Evolutionary conservation across 2,797 vertebrate genomes (phyloP), one percentile per base, ranked within the genome.

Genomic region (Clarias laeviceps): DNA sequence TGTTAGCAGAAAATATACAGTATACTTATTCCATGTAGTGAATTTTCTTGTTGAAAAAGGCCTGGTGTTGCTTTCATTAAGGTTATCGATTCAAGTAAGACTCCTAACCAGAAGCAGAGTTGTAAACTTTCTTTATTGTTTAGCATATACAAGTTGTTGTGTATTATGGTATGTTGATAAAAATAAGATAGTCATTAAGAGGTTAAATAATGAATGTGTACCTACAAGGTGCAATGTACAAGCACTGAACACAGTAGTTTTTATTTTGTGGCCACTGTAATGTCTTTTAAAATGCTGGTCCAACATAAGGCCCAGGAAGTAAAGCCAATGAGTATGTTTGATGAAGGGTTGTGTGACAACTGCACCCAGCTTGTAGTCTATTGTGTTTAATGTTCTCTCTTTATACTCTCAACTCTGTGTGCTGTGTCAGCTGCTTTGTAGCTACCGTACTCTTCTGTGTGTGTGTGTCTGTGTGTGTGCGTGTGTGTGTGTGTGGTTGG

Each of bases 261-360:
- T 22, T 4, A 77, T 57, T 77, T 14, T 8, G 15, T 45, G 11
- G 24, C 17, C n/a, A 80, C 37, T 45, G 37, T 32, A 37, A 29
- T 76, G 68, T 65, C 80, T 84, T 90, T 87, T 89, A 87, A 84
- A 27, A 20, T 82, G 83, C 87, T 74, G 74, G 32, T 78, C 54
- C 59, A 80, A 73, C 82, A 85, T 83, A 89, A 88, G 87, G 84
- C 85, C 88, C 86, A 91, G 91, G 88, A 91, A 91, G 87, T 91
- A 70, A 87, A 84, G 82, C 84, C 84, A 82, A 89, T 81, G 84
- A 84, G 69, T 76, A 80, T 79, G 84, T 89, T 89, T 90, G 88
- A 91, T 86, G 90, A 91, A 88, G 87, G 88, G 70, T 84, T 84
- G 37, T 73, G 61, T 82, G 88, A 91, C 88, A 91, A 89, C 86